phyloP scores from a whole-genome alignment of 2,113 vertebrate species.

The Lethenteron camtschaticum region DNA sequence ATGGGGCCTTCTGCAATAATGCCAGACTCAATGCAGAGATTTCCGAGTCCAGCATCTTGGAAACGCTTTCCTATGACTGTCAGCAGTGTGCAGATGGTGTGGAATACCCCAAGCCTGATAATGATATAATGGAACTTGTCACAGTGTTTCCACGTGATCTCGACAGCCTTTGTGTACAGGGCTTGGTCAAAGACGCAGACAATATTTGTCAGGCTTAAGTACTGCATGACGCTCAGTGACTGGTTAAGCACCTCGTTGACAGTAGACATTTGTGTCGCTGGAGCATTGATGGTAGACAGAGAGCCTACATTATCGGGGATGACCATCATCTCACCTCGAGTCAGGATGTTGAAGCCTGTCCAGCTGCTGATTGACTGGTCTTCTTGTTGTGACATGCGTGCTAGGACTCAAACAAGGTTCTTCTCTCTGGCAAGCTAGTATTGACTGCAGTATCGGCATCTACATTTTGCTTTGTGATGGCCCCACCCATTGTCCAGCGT shows the following conservation, averaged over 20 bases:
- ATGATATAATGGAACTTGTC: background rate
- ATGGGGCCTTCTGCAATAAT: too few species aligned
- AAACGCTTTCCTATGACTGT: too few species aligned
- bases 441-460: background rate
- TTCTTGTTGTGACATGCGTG: background rate
- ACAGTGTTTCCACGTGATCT: too few species aligned
- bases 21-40: too few species aligned
- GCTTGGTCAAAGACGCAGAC: too few species aligned
- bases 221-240: background rate
- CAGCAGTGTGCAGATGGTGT: too few species aligned
- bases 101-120: too few species aligned
- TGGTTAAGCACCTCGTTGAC: background rate
- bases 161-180: too few species aligned
- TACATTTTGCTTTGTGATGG: background rate
- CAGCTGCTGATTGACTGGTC: conserved; percentile 4
- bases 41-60: too few species aligned
- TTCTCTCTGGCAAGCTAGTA: background rate
- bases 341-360: conserved; percentile 3
- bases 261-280: background rate
- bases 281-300: background rate
- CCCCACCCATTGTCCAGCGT: background rate
- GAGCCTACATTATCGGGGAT: background rate
- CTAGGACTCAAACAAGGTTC: background rate
- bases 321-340: background rate
- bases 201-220: background rate